Conservation (phyloP, 37 sponge, comb jelly and placozoan species). For the Petrosia ficiformis region DNA sequence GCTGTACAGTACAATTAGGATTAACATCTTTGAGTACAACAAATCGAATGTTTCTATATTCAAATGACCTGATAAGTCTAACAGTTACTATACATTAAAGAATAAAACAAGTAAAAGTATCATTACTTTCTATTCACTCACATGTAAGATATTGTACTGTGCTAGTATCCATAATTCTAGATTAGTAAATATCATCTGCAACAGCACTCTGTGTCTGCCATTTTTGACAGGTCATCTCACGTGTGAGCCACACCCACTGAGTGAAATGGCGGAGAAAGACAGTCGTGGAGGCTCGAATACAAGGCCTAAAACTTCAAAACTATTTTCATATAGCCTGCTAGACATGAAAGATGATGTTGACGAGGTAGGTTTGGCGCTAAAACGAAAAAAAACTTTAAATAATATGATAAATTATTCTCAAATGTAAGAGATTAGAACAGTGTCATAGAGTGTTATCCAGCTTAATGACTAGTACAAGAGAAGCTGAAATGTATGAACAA, state of each 20-base stretch:
- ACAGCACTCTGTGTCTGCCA: too few species aligned
- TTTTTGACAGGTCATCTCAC: too few species aligned
- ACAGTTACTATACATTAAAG: constrained; percentile 1
- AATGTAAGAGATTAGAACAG: constrained; percentile 39
- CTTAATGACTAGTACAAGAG: constrained; percentile 21
- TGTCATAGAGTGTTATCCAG: constrained; percentile 36
- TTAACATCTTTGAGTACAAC: constrained; percentile 18
- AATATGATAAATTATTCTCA: neutral
- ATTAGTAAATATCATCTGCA: too few species aligned
- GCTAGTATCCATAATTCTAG: too few species aligned
- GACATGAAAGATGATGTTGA: constrained; percentile 81
- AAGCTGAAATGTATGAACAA: constrained; percentile 59
- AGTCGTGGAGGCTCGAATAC: too few species aligned
- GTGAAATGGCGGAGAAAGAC: too few species aligned
- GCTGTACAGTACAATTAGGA: constrained; percentile 1
- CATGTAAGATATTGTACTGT: too few species aligned
- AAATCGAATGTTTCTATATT: constrained; percentile 35
- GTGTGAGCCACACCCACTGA: too few species aligned
- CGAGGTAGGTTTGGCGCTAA: constrained; percentile 64
- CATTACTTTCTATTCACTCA: too few species aligned
- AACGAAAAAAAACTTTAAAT: neutral
- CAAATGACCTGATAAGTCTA: constrained; percentile 56
- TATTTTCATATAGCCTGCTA: constrained; percentile 64
- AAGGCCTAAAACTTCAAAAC: constrained; percentile 15
- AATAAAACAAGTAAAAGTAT: neutral